Base-by-base conservation (phyloP, 1,140 invertebrate species). In the Zaprionus davidi region DNA sequence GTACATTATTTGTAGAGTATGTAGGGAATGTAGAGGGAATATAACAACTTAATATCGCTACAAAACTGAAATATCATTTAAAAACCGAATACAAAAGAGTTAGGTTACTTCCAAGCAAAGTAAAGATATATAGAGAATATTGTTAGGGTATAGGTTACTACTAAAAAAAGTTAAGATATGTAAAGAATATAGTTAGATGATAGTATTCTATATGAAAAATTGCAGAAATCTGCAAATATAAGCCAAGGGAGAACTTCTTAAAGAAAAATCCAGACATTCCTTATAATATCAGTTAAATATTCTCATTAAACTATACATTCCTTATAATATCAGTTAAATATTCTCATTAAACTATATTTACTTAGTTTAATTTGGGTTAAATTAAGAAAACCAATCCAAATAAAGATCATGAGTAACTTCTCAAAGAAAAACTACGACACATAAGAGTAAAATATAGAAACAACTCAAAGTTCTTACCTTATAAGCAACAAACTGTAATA, bases 231-330 rank as follows among this genome's bases (percentile, higher is more conserved):
- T 41, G 0, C 2, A 41, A 7, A n/a, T 7, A n/a, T n/a, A 0
- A 15, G 5, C 6, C 6, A 2, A 41, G 0, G 0, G 1, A 0
- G 5, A n/a, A n/a, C 15, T 41, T 41, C 15, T 41, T 41, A 0
- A n/a, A 41, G 15, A 41, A n/a, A 31, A 9, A 11, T 9, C 2
- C 0, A 11, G 9, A 11, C 3, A 11, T 34, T 11, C 31, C 9
- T 34, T 34, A 3, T 11, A 34, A 41, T n/a, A 41, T 41, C 2
- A 38, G 3, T 5, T 15, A 15, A 41, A n/a, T 1, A 51, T 11
- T 51, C 3, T 11, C 11, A 22, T 20, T 9, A 7, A 31, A 31
- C 28, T 31, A 7, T 28, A 28, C 3, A 11, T 34, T 11, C 31
- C 9, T 34, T 34, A 3, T 11, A 34, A 41, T n/a, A 41, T 41